These are phyloP conservation scores for Varecia variegata DNA, from an alignment of 2,797 vertebrate species.

Conservation along the genomic window DNA sequence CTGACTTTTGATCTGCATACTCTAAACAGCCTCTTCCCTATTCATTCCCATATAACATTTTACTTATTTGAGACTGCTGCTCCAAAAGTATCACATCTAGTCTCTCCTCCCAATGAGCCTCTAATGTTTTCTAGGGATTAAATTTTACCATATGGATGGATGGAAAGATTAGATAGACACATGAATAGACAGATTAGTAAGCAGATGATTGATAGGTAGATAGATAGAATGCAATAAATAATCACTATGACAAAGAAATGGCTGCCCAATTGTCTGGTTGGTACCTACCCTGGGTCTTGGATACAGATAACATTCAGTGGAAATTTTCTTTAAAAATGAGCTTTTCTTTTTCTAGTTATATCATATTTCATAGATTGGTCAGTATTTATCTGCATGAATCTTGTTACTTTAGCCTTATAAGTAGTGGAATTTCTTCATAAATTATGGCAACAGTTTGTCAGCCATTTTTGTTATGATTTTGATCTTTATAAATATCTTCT, in stretches of 20 bases:
- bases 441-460: not conserved
- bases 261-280: not conserved
- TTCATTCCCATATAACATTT: not conserved
- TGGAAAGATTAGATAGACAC: not conserved
- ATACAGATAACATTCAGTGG: not conserved
- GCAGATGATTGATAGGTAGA: too few relatives aligned
- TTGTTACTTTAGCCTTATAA: not conserved
- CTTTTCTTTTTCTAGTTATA: not conserved
- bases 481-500: not conserved
- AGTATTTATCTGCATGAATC: not conserved
- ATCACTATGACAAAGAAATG: not conserved
- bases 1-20: not conserved
- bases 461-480: not conserved
- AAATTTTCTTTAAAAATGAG: not conserved
- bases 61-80: not conserved
- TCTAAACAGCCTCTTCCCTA: not conserved
- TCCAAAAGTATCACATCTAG: not conserved
- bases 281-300: not conserved
- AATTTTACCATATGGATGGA: not conserved
- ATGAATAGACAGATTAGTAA: not conserved
- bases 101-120: not conserved
- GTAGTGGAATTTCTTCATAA: not conserved
- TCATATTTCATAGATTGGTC: not conserved
- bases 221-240: not conserved
- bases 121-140: not conserved